Percentiles rank a stretch among this genome's conserved stretches.
Conservation (phyloP, 2,797 vertebrate genomes). For the Chrysocyon brachyurus region DNA sequence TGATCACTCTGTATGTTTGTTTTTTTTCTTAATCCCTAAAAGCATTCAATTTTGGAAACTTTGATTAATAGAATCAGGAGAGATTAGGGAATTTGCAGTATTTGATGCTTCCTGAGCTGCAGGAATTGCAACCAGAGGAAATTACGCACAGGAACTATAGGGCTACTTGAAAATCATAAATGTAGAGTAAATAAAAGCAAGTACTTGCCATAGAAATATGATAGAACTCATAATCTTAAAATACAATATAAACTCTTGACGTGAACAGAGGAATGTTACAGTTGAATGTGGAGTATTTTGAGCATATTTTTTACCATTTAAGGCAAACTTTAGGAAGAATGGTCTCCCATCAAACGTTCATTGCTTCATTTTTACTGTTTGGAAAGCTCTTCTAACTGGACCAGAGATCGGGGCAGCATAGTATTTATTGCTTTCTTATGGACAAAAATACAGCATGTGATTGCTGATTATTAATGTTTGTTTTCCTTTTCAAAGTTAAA, state of each 20-base stretch:
- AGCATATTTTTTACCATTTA: neutral
- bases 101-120: neutral
- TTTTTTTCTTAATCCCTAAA: neutral
- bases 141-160: neutral
- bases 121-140: constrained; percentile 27
- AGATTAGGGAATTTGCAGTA: neutral
- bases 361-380: constrained; percentile 3
- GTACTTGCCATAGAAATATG: constrained; percentile 32
- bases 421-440: neutral
- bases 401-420: neutral
- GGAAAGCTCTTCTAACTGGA: constrained; percentile 13
- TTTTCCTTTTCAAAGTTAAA: constrained; percentile 1
- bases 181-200: constrained; percentile 26
- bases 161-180: neutral
- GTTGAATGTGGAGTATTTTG: constrained; percentile 14
- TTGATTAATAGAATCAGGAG: neutral
- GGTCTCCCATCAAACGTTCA: neutral
- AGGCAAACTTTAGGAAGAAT: neutral
- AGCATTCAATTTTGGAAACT: neutral
- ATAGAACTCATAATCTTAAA: neutral
- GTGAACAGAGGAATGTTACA: neutral
- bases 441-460: neutral
- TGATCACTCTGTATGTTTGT: neutral
- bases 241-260: neutral
- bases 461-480: neutral